Evolutionary conservation across 2,113 vertebrate species (phyloP), one percentile per base, ranked within the genome.

Genomic region (Barnardius zonarius): DNA sequence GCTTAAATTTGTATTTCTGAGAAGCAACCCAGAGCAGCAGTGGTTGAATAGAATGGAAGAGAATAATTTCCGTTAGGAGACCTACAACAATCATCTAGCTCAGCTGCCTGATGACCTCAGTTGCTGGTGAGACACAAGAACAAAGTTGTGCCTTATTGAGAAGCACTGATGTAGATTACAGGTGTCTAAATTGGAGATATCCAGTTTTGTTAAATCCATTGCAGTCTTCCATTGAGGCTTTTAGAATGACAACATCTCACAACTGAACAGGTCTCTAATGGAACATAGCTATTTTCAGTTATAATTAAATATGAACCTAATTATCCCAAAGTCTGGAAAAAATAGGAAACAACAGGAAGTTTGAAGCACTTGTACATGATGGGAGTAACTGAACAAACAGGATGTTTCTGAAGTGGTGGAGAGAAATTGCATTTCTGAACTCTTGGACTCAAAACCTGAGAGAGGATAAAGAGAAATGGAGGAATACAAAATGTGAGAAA

Each of bases 111-210:
- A 75, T 31, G 13, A 44, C 8, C 55, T 83, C n/a, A 66, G 5
- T 27, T 94, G 41, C 85, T 92, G 23, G 69, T 75, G 90, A 94
- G 80, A 91, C 66, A 75, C 67, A 43, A 89, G 84, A 88, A 88
- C 27, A 17, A 33, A 93, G 35, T 74, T 86, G 23, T 88, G 17
- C 9, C 91, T 94, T 97, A 79, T 87, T 12, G 7, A 82, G 75
- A 77, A 73, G 39, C 49, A 54, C 33, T 68, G 67, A 83, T 57
- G 19, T 48, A 74, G 76, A 39, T 63, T 46, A 55, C 68, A 82
- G 59, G 46, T 92, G 33, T 90, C 66, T 73, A 41, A 7, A 23
- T 70, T 75, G 85, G 70, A 95, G 67, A 54, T 74, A 76, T 1
- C 81, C 33, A 15, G 4, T 84, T 92, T 39, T 46, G 35, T 75